Evolutionary conservation across 2,888 invertebrate genomes (phyloP).

Genomic region (Diarsia brunnea): DNA sequence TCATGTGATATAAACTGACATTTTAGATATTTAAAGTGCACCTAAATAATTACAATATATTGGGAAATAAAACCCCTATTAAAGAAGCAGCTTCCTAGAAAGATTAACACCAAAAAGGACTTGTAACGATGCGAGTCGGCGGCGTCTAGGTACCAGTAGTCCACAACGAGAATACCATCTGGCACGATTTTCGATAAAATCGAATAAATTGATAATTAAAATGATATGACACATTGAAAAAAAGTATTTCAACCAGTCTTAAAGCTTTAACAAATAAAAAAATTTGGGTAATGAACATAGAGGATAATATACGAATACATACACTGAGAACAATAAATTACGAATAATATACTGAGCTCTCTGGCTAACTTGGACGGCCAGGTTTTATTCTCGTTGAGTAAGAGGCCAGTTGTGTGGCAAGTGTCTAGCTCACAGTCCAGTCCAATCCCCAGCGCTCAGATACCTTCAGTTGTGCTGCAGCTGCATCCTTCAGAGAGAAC

Average conservation of each 20-base stretch:
- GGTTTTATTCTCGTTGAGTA: conserved; percentile 81
- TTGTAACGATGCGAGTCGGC: conserved; percentile 72
- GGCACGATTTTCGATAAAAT: conserved; percentile 66
- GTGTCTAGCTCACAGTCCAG: conserved; percentile 88
- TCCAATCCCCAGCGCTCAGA: conserved; percentile 94
- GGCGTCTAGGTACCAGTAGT: conserved; percentile 75
- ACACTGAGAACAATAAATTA: conserved; percentile 57
- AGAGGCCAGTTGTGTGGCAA: conserved; percentile 62
- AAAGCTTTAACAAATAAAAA: conserved; percentile 61
- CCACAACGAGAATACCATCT: conserved; percentile 79
- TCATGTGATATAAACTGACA: conserved; percentile 47
- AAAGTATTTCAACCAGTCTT: conserved; percentile 56
- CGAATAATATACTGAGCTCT: conserved; percentile 52
- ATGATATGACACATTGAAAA: conserved; percentile 67
- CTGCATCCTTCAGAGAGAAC: conserved; percentile 97
- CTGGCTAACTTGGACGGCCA: conserved; percentile 74
- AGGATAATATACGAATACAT: conserved; percentile 52
- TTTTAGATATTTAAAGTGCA: conserved; percentile 61
- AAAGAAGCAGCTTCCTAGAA: conserved; percentile 57
- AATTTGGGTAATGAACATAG: conserved; percentile 46
- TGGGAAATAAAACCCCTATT: conserved; percentile 58
- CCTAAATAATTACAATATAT: conserved; percentile 57
- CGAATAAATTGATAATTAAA: conserved; percentile 54
- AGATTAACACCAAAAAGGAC: conserved; percentile 53
- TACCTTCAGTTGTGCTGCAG: conserved; percentile 96